phyloP scores from a whole-genome alignment of 2,113 vertebrate genomes.

The Vombatus ursinus region DNA sequence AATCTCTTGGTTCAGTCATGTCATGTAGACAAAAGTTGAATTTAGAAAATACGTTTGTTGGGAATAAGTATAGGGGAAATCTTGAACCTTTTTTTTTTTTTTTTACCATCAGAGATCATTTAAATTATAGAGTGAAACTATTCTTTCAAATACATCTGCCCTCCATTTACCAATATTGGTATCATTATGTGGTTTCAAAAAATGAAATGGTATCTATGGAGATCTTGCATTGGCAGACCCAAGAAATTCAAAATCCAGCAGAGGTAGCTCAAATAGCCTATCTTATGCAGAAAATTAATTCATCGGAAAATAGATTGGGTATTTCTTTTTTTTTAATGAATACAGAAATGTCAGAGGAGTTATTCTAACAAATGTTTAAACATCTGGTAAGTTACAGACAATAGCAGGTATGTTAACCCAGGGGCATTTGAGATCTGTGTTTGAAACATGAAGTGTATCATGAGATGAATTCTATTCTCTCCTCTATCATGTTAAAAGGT shows the following conservation, averaged over 20 bases:
- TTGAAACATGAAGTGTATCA: neutral
- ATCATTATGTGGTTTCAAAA: neutral
- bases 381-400: neutral
- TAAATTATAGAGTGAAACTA: constrained; percentile 2
- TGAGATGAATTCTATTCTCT: neutral
- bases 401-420: neutral
- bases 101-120: neutral
- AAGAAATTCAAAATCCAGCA: neutral
- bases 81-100: neutral
- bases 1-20: neutral
- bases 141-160: neutral
- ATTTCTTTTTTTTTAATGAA: constrained; percentile 10
- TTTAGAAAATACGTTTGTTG: constrained; percentile 14
- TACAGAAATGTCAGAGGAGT: neutral
- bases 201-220: constrained; percentile 5
- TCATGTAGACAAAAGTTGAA: neutral
- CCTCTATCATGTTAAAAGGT: neutral
- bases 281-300: neutral
- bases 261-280: neutral
- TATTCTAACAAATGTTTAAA: constrained; percentile 18
- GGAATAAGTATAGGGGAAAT: neutral
- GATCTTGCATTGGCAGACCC: neutral
- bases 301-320: neutral
- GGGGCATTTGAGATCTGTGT: neutral
- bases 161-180: neutral